Percentiles rank a stretch among this genome's conserved stretches.
Conservation (phyloP, 2,888 invertebrate genomes). For the Drosophila borealis region DNA sequence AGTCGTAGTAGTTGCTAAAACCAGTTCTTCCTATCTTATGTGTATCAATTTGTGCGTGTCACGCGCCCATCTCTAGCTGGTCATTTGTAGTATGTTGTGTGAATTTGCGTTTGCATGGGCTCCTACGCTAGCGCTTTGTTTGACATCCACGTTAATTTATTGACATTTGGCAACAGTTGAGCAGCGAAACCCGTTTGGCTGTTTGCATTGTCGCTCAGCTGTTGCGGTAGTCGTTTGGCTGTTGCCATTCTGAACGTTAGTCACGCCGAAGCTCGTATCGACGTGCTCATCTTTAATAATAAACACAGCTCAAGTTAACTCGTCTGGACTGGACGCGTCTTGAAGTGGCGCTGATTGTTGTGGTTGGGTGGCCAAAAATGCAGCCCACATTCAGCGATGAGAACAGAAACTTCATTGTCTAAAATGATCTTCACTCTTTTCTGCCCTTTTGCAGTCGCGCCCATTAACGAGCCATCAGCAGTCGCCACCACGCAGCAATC, state of each 20-base stretch:
- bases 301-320: slow-evolving; percentile 31
- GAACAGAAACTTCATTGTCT: slow-evolving; percentile 37
- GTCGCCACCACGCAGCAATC: slow-evolving; percentile 57
- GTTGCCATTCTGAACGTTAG: slow-evolving; percentile 57
- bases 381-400: slow-evolving; percentile 40
- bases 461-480: slow-evolving; percentile 73
- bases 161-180: slow-evolving; percentile 76
- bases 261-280: slow-evolving; percentile 44
- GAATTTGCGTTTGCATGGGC: slow-evolving; percentile 43
- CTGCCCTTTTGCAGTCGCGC: slow-evolving; percentile 77
- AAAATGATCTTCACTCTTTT: slow-evolving; percentile 35
- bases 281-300: slow-evolving; percentile 68
- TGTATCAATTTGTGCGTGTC: slow-evolving; percentile 4
- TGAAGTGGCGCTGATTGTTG: slow-evolving; percentile 36
- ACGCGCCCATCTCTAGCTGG: slow-evolving; percentile 17
- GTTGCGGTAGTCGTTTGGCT: slow-evolving; percentile 42
- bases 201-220: slow-evolving; percentile 65
- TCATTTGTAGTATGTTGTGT: slow-evolving; percentile 24
- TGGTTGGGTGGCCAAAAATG: slow-evolving; percentile 49
- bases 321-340: slow-evolving; percentile 14
- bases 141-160: slow-evolving; percentile 70
- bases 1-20: too few relatives aligned
- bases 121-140: slow-evolving; percentile 69
- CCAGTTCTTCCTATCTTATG: neutral
- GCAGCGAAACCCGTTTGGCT: slow-evolving; percentile 61